Base-by-base conservation (phyloP, 2,113 vertebrate genomes). In the Boleophthalmus pectinirostris region DNA sequence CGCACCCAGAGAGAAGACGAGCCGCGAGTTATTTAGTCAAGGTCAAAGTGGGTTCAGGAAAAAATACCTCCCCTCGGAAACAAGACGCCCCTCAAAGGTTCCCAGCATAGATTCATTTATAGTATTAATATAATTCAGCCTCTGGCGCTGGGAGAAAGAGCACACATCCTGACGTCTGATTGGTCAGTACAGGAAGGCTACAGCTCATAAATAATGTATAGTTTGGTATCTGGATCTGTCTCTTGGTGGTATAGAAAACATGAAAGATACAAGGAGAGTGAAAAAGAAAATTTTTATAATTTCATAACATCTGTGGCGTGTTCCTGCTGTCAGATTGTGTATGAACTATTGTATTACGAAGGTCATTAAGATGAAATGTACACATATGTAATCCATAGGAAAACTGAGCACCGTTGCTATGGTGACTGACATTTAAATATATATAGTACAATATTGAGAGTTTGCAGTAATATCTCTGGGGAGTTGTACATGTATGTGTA, bases 41-140 rank as follows among this genome's bases (percentile, higher is more conserved):
- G 61, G 61, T 64, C 61, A 38, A 18, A n/a, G 33, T n/a, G 61
- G 61, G 61, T 64, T 64, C 61, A 64, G 33, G 61, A 38, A 64
- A n/a, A n/a, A 38, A 64, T 64, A 20, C 61, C 61, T 38, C 61
- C 33, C 60, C 33, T 33, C 2, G 29, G 29, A 64, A 35, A 35
- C 61, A 3, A n/a, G 16, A 2, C 2, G 9, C 25, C 7, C 9
- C 29, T 38, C 15, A 35, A 64, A 64, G 33, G 61, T 64, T 64
- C 61, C 61, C 33, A 35, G 61, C 61, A 5, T 64, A 71, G 7
- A 20, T n/a, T n/a, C 14, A 18, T 56, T 11, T 54, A 29, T 45
- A 43, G 29, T 16, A 38, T 64, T 38, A 64, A 43, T 38, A 33
- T 12, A 11, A 38, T 38, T 20, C 60, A 35, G 29, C 3, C 21